Evolutionary conservation across 2,888 invertebrate genomes (phyloP).

Genomic region (Drosophila setosimentum): DNA sequence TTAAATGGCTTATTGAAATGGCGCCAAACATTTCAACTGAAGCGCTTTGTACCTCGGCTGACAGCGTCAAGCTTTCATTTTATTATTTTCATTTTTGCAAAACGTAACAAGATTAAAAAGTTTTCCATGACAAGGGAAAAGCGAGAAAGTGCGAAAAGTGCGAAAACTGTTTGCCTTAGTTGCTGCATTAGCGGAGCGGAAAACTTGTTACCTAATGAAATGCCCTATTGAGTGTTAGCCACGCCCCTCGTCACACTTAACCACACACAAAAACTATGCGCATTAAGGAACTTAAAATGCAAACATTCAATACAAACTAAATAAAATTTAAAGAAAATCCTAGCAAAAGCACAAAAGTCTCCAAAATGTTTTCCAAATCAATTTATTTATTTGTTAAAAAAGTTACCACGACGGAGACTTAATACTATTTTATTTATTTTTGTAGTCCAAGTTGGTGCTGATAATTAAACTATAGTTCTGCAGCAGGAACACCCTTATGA

Average conservation of each 20-base stretch:
- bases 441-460: too few relatives aligned
- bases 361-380: neutral
- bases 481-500: too few relatives aligned
- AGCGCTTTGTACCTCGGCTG: slow-evolving; percentile 19
- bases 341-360: slow-evolving; percentile 22
- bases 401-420: too few relatives aligned
- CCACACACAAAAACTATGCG: slow-evolving; percentile 33
- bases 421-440: too few relatives aligned
- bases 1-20: slow-evolving; percentile 80
- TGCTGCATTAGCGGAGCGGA: slow-evolving; percentile 50
- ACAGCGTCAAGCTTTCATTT: slow-evolving; percentile 69
- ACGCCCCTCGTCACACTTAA: slow-evolving; percentile 8
- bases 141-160: neutral
- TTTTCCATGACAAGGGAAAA: slow-evolving; percentile 48
- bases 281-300: slow-evolving; percentile 62
- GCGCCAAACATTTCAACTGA: slow-evolving; percentile 53
- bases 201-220: slow-evolving; percentile 73
- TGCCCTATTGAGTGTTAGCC: slow-evolving; percentile 35
- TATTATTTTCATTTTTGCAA: slow-evolving; percentile 68
- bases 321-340: slow-evolving; percentile 55
- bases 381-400: too few relatives aligned
- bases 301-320: slow-evolving; percentile 67
- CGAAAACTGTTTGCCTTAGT: slow-evolving; percentile 65
- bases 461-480: too few relatives aligned
- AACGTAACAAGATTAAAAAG: slow-evolving; percentile 78